Base-by-base conservation (phyloP, 2,797 vertebrate species). In the Acanthurus tractus region DNA sequence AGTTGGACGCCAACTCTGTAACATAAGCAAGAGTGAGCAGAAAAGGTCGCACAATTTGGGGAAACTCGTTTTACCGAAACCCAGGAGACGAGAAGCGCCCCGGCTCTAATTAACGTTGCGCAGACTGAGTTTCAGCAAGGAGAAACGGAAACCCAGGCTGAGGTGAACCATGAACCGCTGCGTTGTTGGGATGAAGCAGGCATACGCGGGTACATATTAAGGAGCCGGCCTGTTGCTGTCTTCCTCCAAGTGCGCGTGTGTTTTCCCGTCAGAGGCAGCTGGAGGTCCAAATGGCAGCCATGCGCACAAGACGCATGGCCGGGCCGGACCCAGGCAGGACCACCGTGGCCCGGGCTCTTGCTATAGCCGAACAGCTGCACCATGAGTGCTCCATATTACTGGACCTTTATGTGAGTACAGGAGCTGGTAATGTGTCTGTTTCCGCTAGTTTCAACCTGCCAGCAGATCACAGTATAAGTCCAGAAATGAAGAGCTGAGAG, bases 321-420 rank as follows among this genome's bases (percentile, higher is more conserved):
- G 57, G 88, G 10, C 42, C 86, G 70, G 88, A 82, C 25, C 71
- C 3, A 38, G 83, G 72, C 73, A 57, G 77, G 59, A 74, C 67
- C 45, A 59, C 64, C 18, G 38, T 63, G 72, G 58, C 70, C 54
- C 83, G 81, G 67, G 78, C 92, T 2, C 61, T 76, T 1, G 83
- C 78, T 2, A 29, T 95, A n/a, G 95, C 94, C 36, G 83, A 89
- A 46, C 90, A 85, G 63, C 80, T 96, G 63, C 89, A 83, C 13
- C 6, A 88, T 1, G 94, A 96, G 59, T 91, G 90, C 86, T 66
- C 74, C 59, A 58, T 72, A 20, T 68, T 96, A 59, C 76, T 95
- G 89, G 88, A 94, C 45, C 86, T 94, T 57, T 95, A 92, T 85
- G 95, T 96, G 84, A 96, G 95, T 94, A 84, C 4, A 61, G 55